Evolutionary conservation across 2,113 vertebrate species (phyloP), one percentile per base, ranked within the genome.

Genomic region (Xenopus laevis): DNA sequence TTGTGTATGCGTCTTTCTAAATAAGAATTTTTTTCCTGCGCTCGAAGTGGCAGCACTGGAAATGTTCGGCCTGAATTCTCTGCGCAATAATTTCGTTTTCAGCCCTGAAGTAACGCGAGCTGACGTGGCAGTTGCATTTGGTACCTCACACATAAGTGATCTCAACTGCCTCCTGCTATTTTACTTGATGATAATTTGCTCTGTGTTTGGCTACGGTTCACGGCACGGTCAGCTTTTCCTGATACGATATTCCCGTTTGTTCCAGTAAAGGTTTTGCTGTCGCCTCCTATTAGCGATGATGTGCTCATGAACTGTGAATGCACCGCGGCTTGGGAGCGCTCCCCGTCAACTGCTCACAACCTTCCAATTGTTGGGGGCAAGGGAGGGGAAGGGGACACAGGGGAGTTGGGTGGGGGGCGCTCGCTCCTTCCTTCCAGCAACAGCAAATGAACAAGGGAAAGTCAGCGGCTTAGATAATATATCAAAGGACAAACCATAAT

Each of bases 161-260:
- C 82, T 86, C 78, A 89, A 87, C 78, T 55, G 65, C 47, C 79
- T n/a, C n/a, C n/a, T 83, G 84, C 91, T 89, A 85, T 89, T 90
- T 92, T 86, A 72, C 87, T 84, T 88, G 89, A 90, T 85, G 94
- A 86, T 94, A 91, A 96, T 94, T 92, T 94, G 93, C 90, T 96
- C 94, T 75, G 90, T 94, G 94, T 92, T 95, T 86, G 82, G 85
- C 82, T 18, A 17, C 30, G 83, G 94, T 91, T 98, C 94, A 89
- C 84, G 80, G 92, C 90, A 91, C 93, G 92, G 94, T 98, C 95
- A 98, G 90, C 93, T 92, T 79, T 92, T 89, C 78, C 93, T 93
- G 94, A 96, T 92, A 94, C 88, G 84, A 92, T 93, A 87, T 91
- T 90, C 89, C 91, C 87, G 90, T 89, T 92, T 91, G 91, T 91